Evolutionary conservation across 2,888 invertebrate species (phyloP), one percentile per base, ranked within the genome.

Genomic region (Spodoptera picta): DNA sequence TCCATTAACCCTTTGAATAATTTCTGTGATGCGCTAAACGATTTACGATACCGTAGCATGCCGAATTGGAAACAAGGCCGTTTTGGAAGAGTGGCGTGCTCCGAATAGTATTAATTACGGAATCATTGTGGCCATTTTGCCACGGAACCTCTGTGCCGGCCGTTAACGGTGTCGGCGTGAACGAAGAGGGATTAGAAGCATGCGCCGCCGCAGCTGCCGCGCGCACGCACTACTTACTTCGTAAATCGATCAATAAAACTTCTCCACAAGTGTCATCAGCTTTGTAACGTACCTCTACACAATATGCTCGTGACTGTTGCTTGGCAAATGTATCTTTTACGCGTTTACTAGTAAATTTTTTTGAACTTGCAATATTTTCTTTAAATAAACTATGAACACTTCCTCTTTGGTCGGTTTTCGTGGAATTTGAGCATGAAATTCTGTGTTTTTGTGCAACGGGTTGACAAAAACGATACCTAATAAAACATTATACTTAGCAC

Each of bases 41-140:
- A 92, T 93, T 92, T 90, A 91, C 88, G 86, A 88, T 85, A 86
- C 84, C 85, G 81, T 81, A 87, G 88, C 90, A 88, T 82, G 73
- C 81, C 92, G 85, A 92, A 93, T 92, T 83, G 85, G 82, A 93
- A 93, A 93, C 92, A 92, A 92, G 92, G 91, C 89, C 90, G 88
- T 84, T 80, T 83, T 86, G 86, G 84, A 82, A 87, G 85, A 87
- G 82, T 84, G 88, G 86, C 87, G 89, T 90, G 90, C 86, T 87
- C 87, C 80, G 90, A 87, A 88, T 90, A 84, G 86, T 87, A 83
- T 91, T 92, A 92, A 93, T 93, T 92, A 90, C 86, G 82, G 87
- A 89, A 88, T 85, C 83, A 84, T 87, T 86, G 86, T 86, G 73
- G 83, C 80, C 80, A 74, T 84, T 89, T 87, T 87, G 84, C 83